These are phyloP conservation scores for Dendrolimus pini DNA, from an alignment of 2,888 invertebrate species.

Conservation along the genomic window DNA sequence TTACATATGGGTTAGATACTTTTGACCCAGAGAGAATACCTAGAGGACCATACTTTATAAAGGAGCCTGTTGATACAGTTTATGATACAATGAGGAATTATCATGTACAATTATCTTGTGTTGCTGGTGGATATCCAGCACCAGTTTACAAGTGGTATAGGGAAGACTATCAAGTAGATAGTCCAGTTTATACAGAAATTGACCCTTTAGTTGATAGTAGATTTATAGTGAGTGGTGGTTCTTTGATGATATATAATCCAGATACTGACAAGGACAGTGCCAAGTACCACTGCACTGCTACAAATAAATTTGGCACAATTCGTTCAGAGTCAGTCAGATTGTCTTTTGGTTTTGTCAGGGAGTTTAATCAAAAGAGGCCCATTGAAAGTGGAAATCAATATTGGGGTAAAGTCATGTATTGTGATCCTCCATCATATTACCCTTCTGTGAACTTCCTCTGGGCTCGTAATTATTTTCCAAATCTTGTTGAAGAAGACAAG, in stretches of 20 bases:
- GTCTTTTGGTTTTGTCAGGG: slow-evolving; percentile 92
- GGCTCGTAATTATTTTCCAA: slow-evolving; percentile 92
- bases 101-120: slow-evolving; percentile 86
- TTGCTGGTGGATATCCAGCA: slow-evolving; percentile 92
- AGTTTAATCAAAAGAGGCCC: slow-evolving; percentile 92
- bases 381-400: slow-evolving; percentile 91
- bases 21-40: slow-evolving; percentile 88
- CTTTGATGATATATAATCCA: slow-evolving; percentile 91
- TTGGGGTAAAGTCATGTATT: slow-evolving; percentile 95
- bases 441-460: slow-evolving; percentile 93
- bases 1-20: slow-evolving; percentile 90
- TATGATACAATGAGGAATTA: slow-evolving; percentile 88
- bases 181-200: slow-evolving; percentile 82
- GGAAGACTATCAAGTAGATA: slow-evolving; percentile 90
- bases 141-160: slow-evolving; percentile 94
- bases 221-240: slow-evolving; percentile 94
- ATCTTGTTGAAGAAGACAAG: slow-evolving; percentile 94
- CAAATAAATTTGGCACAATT: slow-evolving; percentile 92
- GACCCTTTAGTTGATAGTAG: slow-evolving; percentile 85
- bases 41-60: slow-evolving; percentile 91
- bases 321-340: slow-evolving; percentile 91
- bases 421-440: slow-evolving; percentile 95
- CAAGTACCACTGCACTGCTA: slow-evolving; percentile 93
- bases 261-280: slow-evolving; percentile 89
- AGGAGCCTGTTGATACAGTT: slow-evolving; percentile 88